Conservation (phyloP, 2,113 vertebrate genomes). For the Ranitomeya imitator region DNA sequence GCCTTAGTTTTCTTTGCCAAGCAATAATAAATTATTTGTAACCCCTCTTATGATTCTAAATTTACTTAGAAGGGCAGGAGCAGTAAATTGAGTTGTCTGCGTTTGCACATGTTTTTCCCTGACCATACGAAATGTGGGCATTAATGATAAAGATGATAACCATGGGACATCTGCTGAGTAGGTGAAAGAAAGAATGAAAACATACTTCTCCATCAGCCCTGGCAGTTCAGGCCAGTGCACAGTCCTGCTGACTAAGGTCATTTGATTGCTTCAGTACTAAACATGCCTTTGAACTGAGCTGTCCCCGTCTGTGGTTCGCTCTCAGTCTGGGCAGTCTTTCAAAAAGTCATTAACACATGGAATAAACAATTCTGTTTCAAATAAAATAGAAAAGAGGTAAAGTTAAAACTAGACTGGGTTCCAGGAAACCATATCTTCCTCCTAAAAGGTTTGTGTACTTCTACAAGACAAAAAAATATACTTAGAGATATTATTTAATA, state of each 20-base stretch:
- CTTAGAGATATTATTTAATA: constrained; percentile 5
- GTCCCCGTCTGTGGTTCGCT: constrained; percentile 33
- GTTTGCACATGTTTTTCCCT: constrained; percentile 7
- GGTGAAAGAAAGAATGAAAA: constrained; percentile 45
- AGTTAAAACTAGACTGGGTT: not conserved
- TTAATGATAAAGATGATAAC: constrained; percentile 33
- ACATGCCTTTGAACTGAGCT: constrained; percentile 54
- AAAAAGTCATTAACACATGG: constrained; percentile 52
- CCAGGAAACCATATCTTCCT: constrained; percentile 24
- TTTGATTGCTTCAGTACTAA: constrained; percentile 47
- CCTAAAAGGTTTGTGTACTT: constrained; percentile 12
- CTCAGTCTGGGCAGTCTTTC: constrained; percentile 46
- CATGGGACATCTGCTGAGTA: constrained; percentile 52
- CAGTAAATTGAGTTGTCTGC: not conserved
- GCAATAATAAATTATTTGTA: constrained; percentile 7
- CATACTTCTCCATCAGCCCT: constrained; percentile 35
- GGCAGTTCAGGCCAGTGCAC: constrained; percentile 5
- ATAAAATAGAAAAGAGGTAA: constrained; percentile 4
- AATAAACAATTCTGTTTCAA: constrained; percentile 48
- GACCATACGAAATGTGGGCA: constrained; percentile 2
- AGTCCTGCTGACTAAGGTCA: constrained; percentile 50
- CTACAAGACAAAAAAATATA: constrained; percentile 11
- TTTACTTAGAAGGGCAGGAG: not conserved
- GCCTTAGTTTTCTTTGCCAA: not conserved
- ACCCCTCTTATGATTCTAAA: not conserved